phyloP scores from a whole-genome alignment of 2,113 vertebrate species.

The Chrysemys picta region DNA sequence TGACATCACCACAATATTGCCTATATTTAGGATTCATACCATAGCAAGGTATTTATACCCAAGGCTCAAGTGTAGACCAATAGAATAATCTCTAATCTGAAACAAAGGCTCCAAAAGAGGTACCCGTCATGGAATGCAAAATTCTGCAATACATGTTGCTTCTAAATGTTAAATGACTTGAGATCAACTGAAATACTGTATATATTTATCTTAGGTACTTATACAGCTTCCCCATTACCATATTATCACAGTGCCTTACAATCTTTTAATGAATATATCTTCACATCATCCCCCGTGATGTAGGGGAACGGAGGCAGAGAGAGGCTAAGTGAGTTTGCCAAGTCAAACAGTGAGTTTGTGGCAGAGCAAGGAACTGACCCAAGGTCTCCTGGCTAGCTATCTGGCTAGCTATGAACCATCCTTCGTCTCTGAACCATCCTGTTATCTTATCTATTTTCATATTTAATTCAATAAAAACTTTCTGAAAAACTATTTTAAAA shows the following conservation, averaged over 20 bases:
- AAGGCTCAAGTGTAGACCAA: neutral
- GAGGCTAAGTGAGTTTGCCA: neutral
- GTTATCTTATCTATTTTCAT: neutral
- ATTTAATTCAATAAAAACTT: neutral
- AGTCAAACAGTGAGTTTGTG: neutral
- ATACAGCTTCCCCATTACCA: neutral
- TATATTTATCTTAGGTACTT: neutral
- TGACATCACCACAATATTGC: neutral
- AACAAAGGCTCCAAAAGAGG: neutral
- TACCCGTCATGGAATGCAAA: neutral
- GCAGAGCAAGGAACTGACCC: neutral
- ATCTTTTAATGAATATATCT: neutral
- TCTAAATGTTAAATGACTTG: neutral
- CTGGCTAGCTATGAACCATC: accelerated
- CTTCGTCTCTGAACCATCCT: neutral
- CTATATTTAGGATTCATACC: neutral
- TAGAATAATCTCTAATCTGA: neutral
- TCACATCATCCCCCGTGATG: neutral
- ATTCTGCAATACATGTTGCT: too few species aligned
- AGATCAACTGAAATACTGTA: neutral
- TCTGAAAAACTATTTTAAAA: neutral
- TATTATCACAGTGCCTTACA: neutral
- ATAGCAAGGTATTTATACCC: neutral
- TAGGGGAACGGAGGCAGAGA: neutral
- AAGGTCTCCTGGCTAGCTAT: neutral